Conservation (phyloP, 2,888 invertebrate genomes). For the Campoplex capitator region DNA sequence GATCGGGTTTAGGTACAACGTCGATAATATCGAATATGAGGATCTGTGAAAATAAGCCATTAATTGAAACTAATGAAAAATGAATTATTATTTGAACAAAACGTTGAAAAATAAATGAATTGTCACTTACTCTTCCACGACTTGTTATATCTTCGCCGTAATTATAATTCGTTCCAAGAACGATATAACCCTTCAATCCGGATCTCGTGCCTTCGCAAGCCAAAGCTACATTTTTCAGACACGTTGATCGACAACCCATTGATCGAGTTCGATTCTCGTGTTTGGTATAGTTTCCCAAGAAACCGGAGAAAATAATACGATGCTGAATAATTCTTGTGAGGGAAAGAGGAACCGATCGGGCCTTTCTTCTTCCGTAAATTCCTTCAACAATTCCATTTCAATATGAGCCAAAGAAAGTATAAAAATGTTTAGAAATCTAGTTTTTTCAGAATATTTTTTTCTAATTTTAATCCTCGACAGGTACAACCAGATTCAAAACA, state of each 20-base stretch:
- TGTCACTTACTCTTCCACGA: slow-evolving; percentile 91
- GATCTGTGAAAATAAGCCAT: slow-evolving; percentile 86
- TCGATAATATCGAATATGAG: slow-evolving; percentile 98
- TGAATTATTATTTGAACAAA: slow-evolving; percentile 31
- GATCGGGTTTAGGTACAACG: slow-evolving; percentile 99
- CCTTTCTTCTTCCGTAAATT: slow-evolving; percentile 86
- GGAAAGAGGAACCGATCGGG: slow-evolving; percentile 95
- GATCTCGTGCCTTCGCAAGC: slow-evolving; percentile 97
- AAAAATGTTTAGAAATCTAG: slow-evolving; percentile 40
- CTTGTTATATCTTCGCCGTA: slow-evolving; percentile 99
- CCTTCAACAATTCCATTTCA: slow-evolving; percentile 81
- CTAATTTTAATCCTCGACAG: not conserved
- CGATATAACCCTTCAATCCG: slow-evolving; percentile 97
- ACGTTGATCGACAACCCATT: slow-evolving; percentile 99
- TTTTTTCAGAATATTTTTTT: not conserved
- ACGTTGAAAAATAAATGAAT: slow-evolving; percentile 36
- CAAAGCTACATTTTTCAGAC: slow-evolving; percentile 95
- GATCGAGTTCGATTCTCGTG: slow-evolving; percentile 94
- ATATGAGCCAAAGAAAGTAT: slow-evolving; percentile 2
- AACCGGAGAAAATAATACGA: slow-evolving; percentile 96
- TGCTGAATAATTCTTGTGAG: slow-evolving; percentile 92
- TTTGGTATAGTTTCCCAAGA: slow-evolving; percentile 96
- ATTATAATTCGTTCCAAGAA: slow-evolving; percentile 97
- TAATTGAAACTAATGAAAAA: slow-evolving; percentile 10
- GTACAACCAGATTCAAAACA: no score